These are phyloP conservation scores for Argyresthia albistria DNA, from an alignment of 2,888 invertebrate species.

Conservation along the genomic window DNA sequence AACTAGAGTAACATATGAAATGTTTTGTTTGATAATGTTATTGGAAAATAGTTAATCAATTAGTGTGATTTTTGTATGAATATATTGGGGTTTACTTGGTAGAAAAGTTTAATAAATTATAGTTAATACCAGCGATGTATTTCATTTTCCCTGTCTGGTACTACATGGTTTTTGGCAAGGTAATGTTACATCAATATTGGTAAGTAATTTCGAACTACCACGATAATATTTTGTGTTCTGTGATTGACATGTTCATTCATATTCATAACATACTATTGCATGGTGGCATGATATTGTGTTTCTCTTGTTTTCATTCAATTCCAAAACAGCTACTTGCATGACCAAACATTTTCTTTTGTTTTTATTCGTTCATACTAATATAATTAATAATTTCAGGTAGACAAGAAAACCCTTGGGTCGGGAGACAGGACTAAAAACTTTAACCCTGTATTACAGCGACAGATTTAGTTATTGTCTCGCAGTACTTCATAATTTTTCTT, in stretches of 20 bases:
- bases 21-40: conserved; percentile 67
- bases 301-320: not conserved
- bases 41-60: conserved; percentile 58
- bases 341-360: conserved; percentile 22
- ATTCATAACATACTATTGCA: not conserved
- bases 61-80: conserved; percentile 73
- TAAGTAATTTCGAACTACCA: not conserved
- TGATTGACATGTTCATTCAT: not conserved
- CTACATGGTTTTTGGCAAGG: conserved; percentile 2
- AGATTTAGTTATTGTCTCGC: not conserved
- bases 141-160: conserved; percentile 19
- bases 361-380: conserved; percentile 67
- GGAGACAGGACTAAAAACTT: conserved; percentile 47
- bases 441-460: not conserved
- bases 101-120: conserved; percentile 68
- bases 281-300: conserved; percentile 1
- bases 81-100: conserved; percentile 72
- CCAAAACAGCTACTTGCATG: conserved; percentile 24
- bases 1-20: conserved; percentile 32
- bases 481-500: not conserved
- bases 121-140: conserved; percentile 34
- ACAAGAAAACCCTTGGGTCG: conserved; percentile 67
- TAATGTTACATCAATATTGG: not conserved
- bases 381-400: conserved; percentile 71
- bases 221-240: conserved; percentile 4